A percentile compares a stretch with the other conserved stretches of the same genome.
These are phyloP conservation scores for Pelodiscus sinensis DNA, from an alignment of 2,113 vertebrate species.

Conservation along the genomic window DNA sequence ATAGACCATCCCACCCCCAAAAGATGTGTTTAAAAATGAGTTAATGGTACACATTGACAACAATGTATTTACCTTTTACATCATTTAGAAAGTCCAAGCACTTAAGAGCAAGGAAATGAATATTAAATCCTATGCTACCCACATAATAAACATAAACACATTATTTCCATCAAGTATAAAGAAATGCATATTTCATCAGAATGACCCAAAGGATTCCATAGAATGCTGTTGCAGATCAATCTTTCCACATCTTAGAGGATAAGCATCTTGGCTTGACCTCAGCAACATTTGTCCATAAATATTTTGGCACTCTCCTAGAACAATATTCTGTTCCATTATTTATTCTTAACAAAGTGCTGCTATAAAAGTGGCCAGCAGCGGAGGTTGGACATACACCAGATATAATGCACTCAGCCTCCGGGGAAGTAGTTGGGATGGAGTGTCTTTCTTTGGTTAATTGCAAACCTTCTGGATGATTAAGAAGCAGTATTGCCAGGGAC, in stretches of 20 bases:
- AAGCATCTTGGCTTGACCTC: not conserved
- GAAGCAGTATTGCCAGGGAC: not conserved
- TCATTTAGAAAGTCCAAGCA: not conserved
- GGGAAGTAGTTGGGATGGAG: rapidly evolving
- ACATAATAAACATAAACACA: not conserved
- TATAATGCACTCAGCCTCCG: not conserved
- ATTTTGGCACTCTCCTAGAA: not conserved
- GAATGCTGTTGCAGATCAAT: not conserved
- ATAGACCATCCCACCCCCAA: not conserved
- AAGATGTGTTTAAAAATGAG: not conserved
- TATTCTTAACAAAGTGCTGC: not conserved
- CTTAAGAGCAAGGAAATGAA: not conserved
- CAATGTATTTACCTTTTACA: not conserved
- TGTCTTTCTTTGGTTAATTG: not conserved
- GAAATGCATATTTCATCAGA: not conserved
- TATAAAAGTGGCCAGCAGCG: not conserved
- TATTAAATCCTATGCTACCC: not conserved
- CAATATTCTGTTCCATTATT: not conserved
- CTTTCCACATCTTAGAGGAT: not conserved
- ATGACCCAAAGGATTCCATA: not conserved
- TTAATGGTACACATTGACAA: not conserved
- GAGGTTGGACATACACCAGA: not conserved
- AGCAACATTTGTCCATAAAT: not conserved
- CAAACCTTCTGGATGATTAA: not conserved
- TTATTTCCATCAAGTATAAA: not conserved